Conservation (phyloP, 2,888 invertebrate species). For the Cantharis flavilabris region DNA sequence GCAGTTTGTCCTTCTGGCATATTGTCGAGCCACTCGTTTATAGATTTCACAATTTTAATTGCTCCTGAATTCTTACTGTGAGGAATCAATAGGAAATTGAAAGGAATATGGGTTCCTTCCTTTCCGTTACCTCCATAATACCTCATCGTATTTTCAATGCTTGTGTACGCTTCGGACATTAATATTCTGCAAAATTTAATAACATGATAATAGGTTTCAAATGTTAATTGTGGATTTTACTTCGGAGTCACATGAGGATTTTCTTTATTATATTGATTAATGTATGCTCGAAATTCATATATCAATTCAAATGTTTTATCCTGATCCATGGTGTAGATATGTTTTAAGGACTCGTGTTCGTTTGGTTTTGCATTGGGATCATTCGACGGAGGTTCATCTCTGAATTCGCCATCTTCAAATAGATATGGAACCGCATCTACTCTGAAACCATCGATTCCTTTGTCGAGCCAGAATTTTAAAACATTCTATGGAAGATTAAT, state of each 20-base stretch:
- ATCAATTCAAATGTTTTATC: constrained; percentile 68
- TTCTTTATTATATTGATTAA: constrained; percentile 60
- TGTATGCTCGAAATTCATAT: constrained; percentile 66
- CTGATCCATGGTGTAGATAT: constrained; percentile 64
- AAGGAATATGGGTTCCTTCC: constrained; percentile 74
- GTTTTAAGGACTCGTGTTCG: constrained; percentile 62
- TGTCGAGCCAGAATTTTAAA: constrained; percentile 78
- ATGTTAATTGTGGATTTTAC: background rate
- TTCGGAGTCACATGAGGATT: constrained; percentile 23
- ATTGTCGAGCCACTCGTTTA: constrained; percentile 68
- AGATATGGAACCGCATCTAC: constrained; percentile 71
- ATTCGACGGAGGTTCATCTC: constrained; percentile 54
- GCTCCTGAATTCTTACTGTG: constrained; percentile 64
- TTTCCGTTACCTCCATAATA: constrained; percentile 65
- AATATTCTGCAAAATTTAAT: constrained; percentile 59
- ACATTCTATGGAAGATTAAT: constrained; percentile 58
- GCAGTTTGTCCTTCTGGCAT: constrained; percentile 65
- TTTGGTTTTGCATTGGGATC: constrained; percentile 41
- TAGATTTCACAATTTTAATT: constrained; percentile 62
- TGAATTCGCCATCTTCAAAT: constrained; percentile 52
- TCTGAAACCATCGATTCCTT: constrained; percentile 86
- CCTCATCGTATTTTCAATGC: constrained; percentile 62
- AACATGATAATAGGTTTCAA: background rate
- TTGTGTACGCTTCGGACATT: constrained; percentile 77
- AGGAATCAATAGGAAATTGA: constrained; percentile 75